Evolutionary conservation across 2,888 invertebrate species (phyloP), one percentile per base, ranked within the genome.

Genomic region (Lycaena phlaeas): DNA sequence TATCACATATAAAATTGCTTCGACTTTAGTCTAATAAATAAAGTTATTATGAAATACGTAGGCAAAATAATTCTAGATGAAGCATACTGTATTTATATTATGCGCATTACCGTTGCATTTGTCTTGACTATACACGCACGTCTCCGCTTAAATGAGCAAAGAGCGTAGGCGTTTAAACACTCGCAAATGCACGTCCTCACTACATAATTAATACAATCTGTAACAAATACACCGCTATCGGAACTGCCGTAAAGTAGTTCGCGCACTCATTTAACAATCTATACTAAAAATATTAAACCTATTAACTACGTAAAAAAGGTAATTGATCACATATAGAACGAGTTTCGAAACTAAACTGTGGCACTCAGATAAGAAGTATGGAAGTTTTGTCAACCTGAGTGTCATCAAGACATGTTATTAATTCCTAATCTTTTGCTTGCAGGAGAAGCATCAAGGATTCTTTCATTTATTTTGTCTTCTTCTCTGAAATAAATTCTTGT

Each of bases 401-500:
- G 68, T 60, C 64, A 79, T 81, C 79, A 84, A 67, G 82, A 82
- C 64, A 73, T 68, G 54, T 77, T 76, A 51, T 74, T 79, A 36
- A 79, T 77, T 40, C 77, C 75, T 15, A 70, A 46, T 51, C 81
- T 60, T 57, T 82, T 85, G 59, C 67, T 74, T 40, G 63, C 50
- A 5, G 85, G 79, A 7, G 78, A 66, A n/a, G 84, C 85, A 48
- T 85, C 85, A 1, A 85, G 60, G 42, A 76, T 68, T 50, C 81
- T 70, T 52, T 86, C 85, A 36, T 79, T 76, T 1, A 60, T 50
- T 50, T 85, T 86, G 44, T 85, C 85, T 50, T 86, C 85, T 49
- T 86, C 85, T 34, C 82, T 65, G 62, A 85, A 85, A 55, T 85
- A 85, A 59, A 95, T 93, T 74, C 93, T 92, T 30, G 95, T 95